Conservation (phyloP, 2,888 invertebrate species). For the Drosophila formosana region DNA sequence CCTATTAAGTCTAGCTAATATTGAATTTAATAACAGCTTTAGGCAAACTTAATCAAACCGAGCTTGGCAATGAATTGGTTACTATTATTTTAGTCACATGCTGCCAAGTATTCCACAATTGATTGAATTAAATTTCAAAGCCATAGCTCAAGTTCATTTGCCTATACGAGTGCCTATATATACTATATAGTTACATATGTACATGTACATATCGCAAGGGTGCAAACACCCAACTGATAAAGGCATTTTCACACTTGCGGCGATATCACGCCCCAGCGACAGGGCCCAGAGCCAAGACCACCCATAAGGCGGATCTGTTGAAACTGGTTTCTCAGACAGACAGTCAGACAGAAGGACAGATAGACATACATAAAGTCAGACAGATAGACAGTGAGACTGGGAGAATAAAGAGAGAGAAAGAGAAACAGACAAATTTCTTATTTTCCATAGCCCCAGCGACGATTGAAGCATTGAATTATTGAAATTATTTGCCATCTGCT, state of each 20-base stretch:
- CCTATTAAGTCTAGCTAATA: not conserved
- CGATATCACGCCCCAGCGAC: conserved; percentile 45
- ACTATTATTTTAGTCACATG: conserved; percentile 27
- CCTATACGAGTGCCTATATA: not conserved
- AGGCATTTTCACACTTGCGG: conserved; percentile 51
- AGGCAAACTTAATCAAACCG: conserved; percentile 2
- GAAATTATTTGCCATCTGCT: conserved; percentile 41
- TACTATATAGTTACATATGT: not conserved
- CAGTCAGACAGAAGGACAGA: not conserved
- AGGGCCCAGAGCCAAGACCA: conserved; percentile 9
- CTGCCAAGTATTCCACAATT: conserved; percentile 18
- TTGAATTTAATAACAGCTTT: conserved; percentile 5
- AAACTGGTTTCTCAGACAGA: conserved; percentile 39
- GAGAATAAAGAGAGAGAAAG: not conserved
- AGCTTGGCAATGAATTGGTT: conserved; percentile 1
- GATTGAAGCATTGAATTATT: conserved; percentile 24
- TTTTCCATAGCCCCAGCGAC: conserved; percentile 19
- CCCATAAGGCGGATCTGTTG: conserved; percentile 19
- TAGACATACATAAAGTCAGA: not conserved
- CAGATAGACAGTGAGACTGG: not conserved
- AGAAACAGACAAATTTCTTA: conserved; percentile 10
- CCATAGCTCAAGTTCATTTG: conserved; percentile 29
- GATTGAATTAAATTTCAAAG: conserved; percentile 20
- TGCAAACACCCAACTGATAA: conserved; percentile 45
- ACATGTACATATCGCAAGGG: conserved; percentile 23